Conservation (phyloP, 2,797 vertebrate species). For the Lepidocolaptes lacrymiger region DNA sequence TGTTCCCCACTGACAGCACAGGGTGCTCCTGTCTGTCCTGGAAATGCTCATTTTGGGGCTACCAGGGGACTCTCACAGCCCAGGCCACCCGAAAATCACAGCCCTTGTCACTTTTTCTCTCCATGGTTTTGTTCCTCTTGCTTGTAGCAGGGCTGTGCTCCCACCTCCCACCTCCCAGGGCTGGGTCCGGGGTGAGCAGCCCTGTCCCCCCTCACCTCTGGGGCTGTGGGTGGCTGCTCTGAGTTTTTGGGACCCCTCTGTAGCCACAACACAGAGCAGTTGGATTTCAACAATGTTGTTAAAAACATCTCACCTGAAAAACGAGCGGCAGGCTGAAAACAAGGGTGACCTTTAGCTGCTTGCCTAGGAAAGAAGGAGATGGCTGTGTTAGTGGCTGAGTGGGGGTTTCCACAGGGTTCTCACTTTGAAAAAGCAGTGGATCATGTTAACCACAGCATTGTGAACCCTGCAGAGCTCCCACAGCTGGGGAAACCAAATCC, state of each 20-base stretch:
- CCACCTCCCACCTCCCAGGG: not conserved
- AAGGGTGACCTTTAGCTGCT: constrained; percentile 44
- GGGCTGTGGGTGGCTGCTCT: constrained; percentile 1
- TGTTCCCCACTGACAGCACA: fast-evolving
- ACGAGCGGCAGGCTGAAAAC: constrained; percentile 64
- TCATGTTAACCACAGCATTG: fast-evolving
- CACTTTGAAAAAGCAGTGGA: not conserved
- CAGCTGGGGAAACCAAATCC: not conserved
- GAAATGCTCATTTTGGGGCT: not conserved
- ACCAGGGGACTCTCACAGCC: too few relatives aligned
- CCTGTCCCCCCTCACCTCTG: not conserved
- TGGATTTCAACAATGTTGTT: not conserved
- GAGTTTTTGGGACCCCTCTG: not conserved
- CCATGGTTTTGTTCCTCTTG: not conserved
- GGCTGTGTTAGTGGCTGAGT: not conserved
- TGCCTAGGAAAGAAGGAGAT: constrained; percentile 63
- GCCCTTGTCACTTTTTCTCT: not conserved
- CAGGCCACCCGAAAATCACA: not conserved
- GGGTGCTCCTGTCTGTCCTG: not conserved
- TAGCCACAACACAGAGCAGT: not conserved
- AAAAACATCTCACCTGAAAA: constrained; percentile 74
- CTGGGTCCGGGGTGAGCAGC: not conserved
- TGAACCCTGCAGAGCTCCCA: not conserved
- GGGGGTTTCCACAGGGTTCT: not conserved
- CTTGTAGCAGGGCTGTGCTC: not conserved